Base-by-base conservation (phyloP, 53 echinoderm and acorn worm genomes). In the Actinopyga echinites region DNA sequence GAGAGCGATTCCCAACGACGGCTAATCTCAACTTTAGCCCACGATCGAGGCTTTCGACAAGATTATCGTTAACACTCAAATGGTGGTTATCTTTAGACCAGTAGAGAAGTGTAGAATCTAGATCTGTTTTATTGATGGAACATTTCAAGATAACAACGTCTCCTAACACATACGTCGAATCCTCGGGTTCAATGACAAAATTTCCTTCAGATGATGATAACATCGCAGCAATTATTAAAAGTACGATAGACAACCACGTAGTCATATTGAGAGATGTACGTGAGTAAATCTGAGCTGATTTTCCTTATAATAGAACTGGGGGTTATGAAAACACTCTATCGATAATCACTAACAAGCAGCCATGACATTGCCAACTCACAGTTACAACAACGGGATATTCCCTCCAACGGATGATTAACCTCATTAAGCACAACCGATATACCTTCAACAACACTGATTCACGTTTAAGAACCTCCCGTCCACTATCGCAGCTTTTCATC, bases 1-100 rank as follows among this genome's bases (percentile, higher is more conserved):
- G 34, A n/a, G 83, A 73, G 6, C 67, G 62, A 74, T 96, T 91
- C 12, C 96, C 93, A 36, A 85, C 64, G 29, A 96, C 88, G 6
- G 93, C 91, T 31, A 87, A 89, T 64, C 96, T 85, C 59, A 74
- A 75, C 35, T 58, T 83, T 6, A 86, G 37, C 19, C 91, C 96
- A 19, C 57, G 53, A 33, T 87, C 87, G 26, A 93, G 79, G 77
- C 82, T 79, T 12, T 63, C 26, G 30, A 89, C 73, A 6, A 95
- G 59, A 13, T 79, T 83, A 1, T 64, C 73, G 65, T 89, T 84
- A 31, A 93, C 77, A 45, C 93, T 95, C 85, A 95, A 45, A 68
- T 89, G 91, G 4, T 49, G 60, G 40, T 85, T 79, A 33, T 90
- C 93, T 65, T 93, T 93, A 57, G 89, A 91, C 95, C 95, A 95